phyloP scores from a whole-genome alignment of 2,888 invertebrate genomes.

The Hirtodrosophila cameraria region DNA sequence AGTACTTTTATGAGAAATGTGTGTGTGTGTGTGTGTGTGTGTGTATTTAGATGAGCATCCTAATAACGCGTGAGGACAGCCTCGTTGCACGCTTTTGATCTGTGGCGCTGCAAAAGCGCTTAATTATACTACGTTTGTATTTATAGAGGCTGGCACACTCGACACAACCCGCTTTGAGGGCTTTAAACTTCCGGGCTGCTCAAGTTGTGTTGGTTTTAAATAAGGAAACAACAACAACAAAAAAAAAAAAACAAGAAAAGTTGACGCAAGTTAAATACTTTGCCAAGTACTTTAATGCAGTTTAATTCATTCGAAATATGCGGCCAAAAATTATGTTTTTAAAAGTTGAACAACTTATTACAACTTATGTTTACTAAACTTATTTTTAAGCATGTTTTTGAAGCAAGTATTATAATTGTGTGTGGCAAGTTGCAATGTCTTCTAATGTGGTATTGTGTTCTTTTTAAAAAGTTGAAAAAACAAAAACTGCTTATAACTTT shows the following conservation, averaged over 20 bases:
- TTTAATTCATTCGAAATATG: background rate
- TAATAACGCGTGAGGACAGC: conserved; percentile 10
- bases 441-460: no score
- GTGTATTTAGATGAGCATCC: conserved; percentile 24
- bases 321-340: no score
- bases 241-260: no score
- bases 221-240: no score
- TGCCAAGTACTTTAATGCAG: background rate
- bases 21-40: background rate
- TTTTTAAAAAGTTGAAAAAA: no score
- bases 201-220: background rate
- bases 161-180: background rate
- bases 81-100: conserved; percentile 28
- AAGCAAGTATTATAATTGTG: no score
- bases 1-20: conserved; percentile 16
- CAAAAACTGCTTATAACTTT: no score
- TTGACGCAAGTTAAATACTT: background rate
- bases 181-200: background rate
- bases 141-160: conserved; percentile 17
- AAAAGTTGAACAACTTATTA: no score
- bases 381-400: no score
- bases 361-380: no score
- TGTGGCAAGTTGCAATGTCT: no score
- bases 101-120: background rate
- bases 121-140: conserved; percentile 32